Base-by-base conservation (phyloP, 2,797 vertebrate species). In the Dendrocincla fuliginosa region DNA sequence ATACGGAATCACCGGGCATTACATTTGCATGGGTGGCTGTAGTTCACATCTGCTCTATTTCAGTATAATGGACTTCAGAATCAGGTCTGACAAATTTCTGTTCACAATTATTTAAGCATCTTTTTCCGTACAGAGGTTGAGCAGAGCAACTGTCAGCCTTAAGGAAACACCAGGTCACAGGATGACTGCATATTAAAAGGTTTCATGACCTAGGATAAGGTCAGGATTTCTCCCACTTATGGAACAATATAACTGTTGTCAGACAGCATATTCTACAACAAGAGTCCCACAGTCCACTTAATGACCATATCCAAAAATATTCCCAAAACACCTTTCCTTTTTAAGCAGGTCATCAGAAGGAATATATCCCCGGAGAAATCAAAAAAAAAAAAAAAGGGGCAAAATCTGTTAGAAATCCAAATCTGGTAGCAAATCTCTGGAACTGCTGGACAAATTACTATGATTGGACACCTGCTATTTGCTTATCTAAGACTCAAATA, bases 371-470 rank as follows among this genome's bases (percentile, higher is more conserved):
- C 33, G 6, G 13, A 67, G 18, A 52, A 30, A 0, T 1, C 30
- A 17, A 39, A 46, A 44, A 37, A 20, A 16, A 52, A 30, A 0
- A 1, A 37, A 20, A 37, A 46, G 22, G 2, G 3, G 7, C 1
- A 42, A 79, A 80, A 69, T 50, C 35, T 46, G 2, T 23, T 60
- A 49, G 30, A 47, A 78, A 63, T 75, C n/a, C 35, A 60, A 25
- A 74, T 4, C 20, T 9, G 5, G 30, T 23, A 85, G 24, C 83
- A 91, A 67, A 50, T 39, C 44, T 86, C 39, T 2, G 14, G 25
- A 83, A 57, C n/a, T 53, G 6, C 22, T 59, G 22, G 11, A 82
- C 23, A 75, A 82, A 76, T 42, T 41, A 47, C 22, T 35, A 5
- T 12, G 11, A 73, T 2, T 79, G 16, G 15, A 19, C 17, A 56